phyloP scores from a whole-genome alignment of 2,888 invertebrate species.

The Stramonita haemastoma region DNA sequence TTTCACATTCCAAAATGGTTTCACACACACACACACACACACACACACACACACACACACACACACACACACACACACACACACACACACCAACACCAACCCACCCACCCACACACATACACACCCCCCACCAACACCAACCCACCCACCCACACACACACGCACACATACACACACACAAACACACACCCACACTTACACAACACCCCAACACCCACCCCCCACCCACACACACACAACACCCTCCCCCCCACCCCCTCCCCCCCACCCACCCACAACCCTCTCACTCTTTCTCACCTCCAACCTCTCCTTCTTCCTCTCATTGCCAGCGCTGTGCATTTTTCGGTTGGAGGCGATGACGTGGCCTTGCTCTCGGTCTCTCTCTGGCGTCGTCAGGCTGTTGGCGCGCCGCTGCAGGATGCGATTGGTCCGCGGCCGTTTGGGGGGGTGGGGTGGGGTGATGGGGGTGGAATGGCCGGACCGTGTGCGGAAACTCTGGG shows the following conservation, averaged over 20 bases:
- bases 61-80: background rate
- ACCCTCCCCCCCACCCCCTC: background rate
- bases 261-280: background rate
- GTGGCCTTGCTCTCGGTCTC: constrained; percentile 41
- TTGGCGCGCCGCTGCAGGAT: constrained; percentile 64
- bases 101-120: background rate
- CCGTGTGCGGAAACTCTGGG: constrained; percentile 48
- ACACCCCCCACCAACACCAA: background rate
- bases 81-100: background rate
- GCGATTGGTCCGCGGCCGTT: constrained; percentile 60
- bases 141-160: background rate
- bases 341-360: constrained; percentile 46
- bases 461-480: constrained; percentile 58
- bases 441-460: constrained; percentile 69
- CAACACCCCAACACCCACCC: no score
- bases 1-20: no score
- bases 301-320: constrained; percentile 64
- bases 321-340: constrained; percentile 61
- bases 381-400: constrained; percentile 63
- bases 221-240: no score
- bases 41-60: background rate
- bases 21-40: background rate
- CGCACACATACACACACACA: no score
- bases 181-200: no score
- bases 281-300: constrained; percentile 52